Evolutionary conservation across 1,140 invertebrate species (phyloP).

Genomic region (Lordiphosa stackelbergi): DNA sequence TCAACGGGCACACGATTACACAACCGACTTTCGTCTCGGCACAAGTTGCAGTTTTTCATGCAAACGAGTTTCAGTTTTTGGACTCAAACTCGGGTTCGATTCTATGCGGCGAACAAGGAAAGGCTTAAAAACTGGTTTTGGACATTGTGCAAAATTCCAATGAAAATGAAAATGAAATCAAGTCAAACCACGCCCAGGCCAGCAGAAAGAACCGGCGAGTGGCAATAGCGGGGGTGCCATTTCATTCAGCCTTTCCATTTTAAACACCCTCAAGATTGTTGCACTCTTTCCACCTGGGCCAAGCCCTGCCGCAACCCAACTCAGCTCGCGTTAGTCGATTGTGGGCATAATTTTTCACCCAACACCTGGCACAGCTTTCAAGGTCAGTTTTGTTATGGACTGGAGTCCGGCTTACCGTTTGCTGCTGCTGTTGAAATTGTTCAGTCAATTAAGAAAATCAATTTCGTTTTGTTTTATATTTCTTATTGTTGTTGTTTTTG

Average conservation of each 20-base stretch:
- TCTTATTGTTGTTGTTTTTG: constrained; percentile 19
- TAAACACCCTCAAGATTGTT: constrained; percentile 8
- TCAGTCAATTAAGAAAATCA: constrained; percentile 71
- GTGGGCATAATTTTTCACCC: constrained; percentile 57
- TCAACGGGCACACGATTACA: constrained; percentile 44
- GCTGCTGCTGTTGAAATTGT: constrained; percentile 57
- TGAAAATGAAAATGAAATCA: constrained; percentile 53
- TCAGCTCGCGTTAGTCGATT: constrained; percentile 21
- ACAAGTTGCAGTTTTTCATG: constrained; percentile 13
- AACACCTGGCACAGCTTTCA: constrained; percentile 48
- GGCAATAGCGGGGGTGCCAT: not conserved
- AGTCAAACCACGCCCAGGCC: constrained; percentile 12
- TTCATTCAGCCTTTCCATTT: not conserved
- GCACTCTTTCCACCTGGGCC: not conserved
- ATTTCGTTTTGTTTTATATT: constrained; percentile 45
- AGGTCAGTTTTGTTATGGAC: constrained; percentile 59
- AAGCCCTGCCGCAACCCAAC: constrained; percentile 13
- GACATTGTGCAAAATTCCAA: constrained; percentile 69
- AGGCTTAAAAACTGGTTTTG: constrained; percentile 56
- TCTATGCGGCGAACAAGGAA: constrained; percentile 67
- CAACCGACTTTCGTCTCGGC: constrained; percentile 41
- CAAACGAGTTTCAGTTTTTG: constrained; percentile 48
- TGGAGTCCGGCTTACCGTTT: constrained; percentile 32
- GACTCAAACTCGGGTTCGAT: constrained; percentile 31
- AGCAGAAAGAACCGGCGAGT: constrained; percentile 25